Evolutionary conservation across 2,797 vertebrate genomes (phyloP).

Genomic region (Danio kyathit): DNA sequence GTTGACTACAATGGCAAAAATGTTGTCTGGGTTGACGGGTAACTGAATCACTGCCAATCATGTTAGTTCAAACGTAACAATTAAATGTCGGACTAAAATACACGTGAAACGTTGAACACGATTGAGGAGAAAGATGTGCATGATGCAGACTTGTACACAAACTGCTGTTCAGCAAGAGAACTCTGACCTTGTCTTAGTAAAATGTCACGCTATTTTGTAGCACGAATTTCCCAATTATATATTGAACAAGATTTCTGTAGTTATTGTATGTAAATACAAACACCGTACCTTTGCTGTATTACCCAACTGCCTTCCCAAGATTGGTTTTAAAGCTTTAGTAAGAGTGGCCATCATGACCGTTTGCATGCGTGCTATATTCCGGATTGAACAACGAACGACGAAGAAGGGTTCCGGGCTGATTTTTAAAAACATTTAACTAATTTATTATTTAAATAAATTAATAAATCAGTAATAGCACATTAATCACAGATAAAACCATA

Average conservation of each 20-base stretch:
- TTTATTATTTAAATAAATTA: not conserved
- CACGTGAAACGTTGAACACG: not conserved
- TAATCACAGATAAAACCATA: no score
- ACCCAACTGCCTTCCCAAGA: constrained; percentile 69
- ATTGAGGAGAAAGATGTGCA: not conserved
- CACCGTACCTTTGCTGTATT: constrained; percentile 75
- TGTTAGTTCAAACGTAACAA: not conserved
- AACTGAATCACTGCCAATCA: not conserved
- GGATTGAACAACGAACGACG: not conserved
- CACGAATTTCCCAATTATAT: not conserved
- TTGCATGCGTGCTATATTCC: not conserved
- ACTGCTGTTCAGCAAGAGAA: not conserved
- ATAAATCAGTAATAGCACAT: not conserved
- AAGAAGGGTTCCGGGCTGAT: constrained; percentile 16
- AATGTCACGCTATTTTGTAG: not conserved
- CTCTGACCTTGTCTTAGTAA: constrained; percentile 19
- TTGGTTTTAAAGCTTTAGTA: constrained; percentile 71
- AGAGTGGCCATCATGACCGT: constrained; percentile 77
- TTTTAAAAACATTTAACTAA: not conserved
- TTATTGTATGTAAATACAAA: not conserved
- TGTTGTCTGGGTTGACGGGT: not conserved
- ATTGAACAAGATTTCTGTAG: not conserved
- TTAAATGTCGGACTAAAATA: not conserved
- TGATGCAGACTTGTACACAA: not conserved
- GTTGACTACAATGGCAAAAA: not conserved